A percentile compares a stretch with the other conserved stretches of the same genome.
These are phyloP conservation scores for Drosophila melanosoma DNA, from an alignment of 2,888 invertebrate genomes.

Conservation along the genomic window DNA sequence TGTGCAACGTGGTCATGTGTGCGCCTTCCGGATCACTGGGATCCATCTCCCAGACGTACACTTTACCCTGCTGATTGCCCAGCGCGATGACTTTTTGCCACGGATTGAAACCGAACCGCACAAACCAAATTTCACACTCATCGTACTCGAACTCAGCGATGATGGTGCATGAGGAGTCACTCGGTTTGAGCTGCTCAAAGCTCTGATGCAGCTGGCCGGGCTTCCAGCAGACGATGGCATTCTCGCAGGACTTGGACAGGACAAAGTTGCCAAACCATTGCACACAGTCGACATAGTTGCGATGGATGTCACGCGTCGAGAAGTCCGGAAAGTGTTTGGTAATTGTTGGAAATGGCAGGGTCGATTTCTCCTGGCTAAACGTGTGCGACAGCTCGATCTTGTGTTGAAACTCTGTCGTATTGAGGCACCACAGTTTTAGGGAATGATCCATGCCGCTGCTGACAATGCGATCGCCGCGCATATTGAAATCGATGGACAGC, in stretches of 20 bases:
- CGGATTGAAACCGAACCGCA: conserved; percentile 96
- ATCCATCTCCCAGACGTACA: conserved; percentile 97
- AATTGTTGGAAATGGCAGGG: conserved; percentile 94
- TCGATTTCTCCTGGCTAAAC: conserved; percentile 91
- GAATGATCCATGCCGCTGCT: conserved; percentile 99
- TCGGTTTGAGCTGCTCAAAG: conserved; percentile 88
- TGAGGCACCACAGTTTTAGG: conserved; percentile 95
- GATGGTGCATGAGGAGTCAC: conserved; percentile 92
- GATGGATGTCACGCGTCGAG: conserved; percentile 97
- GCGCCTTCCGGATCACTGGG: conserved; percentile 93
- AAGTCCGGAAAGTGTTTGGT: conserved; percentile 98
- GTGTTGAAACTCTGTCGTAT: conserved; percentile 92
- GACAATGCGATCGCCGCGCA: conserved; percentile 93
- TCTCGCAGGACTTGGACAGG: conserved; percentile 98
- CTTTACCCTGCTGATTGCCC: conserved; percentile 97
- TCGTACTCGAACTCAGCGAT: conserved; percentile 96
- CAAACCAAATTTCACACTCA: conserved; percentile 99
- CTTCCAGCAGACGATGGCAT: conserved; percentile 98
- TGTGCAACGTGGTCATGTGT: conserved; percentile 91
- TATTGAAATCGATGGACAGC: conserved; percentile 94
- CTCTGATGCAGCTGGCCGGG: conserved; percentile 94
- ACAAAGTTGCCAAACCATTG: conserved; percentile 98
- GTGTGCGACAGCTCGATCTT: conserved; percentile 94
- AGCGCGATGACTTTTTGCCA: conserved; percentile 96
- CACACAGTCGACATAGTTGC: conserved; percentile 99